Percentiles rank a stretch among this genome's conserved stretches.
Conservation (phyloP, 2,113 vertebrate genomes). For the Taxidea taxus region DNA sequence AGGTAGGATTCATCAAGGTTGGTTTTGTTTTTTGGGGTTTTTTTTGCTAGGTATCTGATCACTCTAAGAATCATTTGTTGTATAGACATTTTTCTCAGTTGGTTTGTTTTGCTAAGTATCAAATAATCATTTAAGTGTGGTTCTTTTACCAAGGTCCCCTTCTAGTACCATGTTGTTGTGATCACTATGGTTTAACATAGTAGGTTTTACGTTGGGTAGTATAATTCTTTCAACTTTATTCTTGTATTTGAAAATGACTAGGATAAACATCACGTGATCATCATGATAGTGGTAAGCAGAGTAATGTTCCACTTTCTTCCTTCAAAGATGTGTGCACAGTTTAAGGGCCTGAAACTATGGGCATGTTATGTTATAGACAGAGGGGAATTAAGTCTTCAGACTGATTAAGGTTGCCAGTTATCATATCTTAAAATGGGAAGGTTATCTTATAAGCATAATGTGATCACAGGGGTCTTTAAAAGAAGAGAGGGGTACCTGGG, state of each 20-base stretch:
- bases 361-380: background rate
- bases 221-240: background rate
- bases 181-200: background rate
- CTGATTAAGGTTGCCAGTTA: background rate
- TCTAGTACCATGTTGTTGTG: background rate
- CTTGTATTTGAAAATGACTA: background rate
- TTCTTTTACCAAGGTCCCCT: background rate
- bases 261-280: background rate
- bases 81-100: background rate
- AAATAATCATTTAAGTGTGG: background rate
- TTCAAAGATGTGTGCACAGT: background rate
- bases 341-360: background rate
- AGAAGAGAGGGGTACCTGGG: background rate
- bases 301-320: background rate
- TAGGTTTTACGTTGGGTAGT: background rate
- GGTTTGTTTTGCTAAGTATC: background rate
- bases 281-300: background rate
- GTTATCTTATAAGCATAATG: background rate
- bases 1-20: background rate
- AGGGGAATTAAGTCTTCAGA: background rate
- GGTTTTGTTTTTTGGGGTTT: background rate
- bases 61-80: background rate
- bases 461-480: background rate
- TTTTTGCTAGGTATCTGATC: background rate
- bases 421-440: background rate